Base-by-base conservation (phyloP, 2,888 invertebrate genomes). In the Keiferia lycopersicella region DNA sequence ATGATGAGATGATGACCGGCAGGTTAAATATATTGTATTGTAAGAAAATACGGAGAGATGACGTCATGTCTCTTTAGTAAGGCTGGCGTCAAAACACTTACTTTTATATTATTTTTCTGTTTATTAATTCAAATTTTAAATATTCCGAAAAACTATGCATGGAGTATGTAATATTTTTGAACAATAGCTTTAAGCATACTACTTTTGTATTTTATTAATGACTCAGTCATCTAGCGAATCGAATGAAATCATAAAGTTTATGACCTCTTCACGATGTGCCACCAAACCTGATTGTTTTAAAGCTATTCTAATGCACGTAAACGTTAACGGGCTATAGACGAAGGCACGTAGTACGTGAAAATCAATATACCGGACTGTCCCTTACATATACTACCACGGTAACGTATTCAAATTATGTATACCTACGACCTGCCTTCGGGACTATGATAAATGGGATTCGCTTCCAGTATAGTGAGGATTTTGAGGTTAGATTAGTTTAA, bases 301-400 rank as follows among this genome's bases (percentile, higher is more conserved):
- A 50, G 7, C 22, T 12, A 26, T 26, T 22, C 16, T 10, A 30
- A 34, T 53, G 51, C 18, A 22, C 34, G 56, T 56, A 56, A 66
- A 65, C 64, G 56, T 34, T 16, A 10, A 66, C 48, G 70, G 71
- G 73, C 69, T 72, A 69, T 65, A 69, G 65, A 67, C 64, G 68
- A 63, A 68, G 69, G 67, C 69, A 60, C 71, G 69, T 68, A 73
- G 69, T 68, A 73, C 68, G 69, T 71, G 67, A 73, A 73, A 79
- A 79, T 79, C 77, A 76, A 79, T 77, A 77, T 66, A 71, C 63
- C 38, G 16, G 56, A 56, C 56, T 56, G 56, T 56, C 56, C 56
- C 56, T 53, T 56, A 26, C 56, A 53, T 22, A 53, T 20, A 50
- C 34, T 34, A 34, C 11, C 51, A 53, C 56, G 56, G 56, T 56